A percentile compares a stretch with the other conserved stretches of the same genome.
These are phyloP conservation scores for Sebastes variabilis DNA, from an alignment of 2,797 vertebrate genomes.

Conservation along the genomic window DNA sequence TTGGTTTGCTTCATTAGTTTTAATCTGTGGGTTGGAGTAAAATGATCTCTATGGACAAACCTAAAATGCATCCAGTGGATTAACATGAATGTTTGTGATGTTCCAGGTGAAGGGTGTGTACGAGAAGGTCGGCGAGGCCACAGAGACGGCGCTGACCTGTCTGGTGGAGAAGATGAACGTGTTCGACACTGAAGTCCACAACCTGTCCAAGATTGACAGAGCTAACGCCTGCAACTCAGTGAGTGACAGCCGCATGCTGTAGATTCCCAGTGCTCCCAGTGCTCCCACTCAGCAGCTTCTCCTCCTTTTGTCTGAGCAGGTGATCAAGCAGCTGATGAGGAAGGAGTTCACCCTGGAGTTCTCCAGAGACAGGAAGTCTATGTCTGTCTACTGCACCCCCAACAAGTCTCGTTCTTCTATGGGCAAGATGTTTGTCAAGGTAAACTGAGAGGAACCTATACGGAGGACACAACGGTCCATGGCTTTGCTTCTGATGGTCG, in stretches of 20 bases:
- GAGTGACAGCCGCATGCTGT: constrained; percentile 69
- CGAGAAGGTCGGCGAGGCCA: constrained; percentile 98
- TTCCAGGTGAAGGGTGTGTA: constrained; percentile 92
- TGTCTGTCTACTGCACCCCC: constrained; percentile 96
- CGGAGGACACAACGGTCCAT: background rate
- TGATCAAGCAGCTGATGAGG: constrained; percentile 98
- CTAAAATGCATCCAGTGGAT: background rate
- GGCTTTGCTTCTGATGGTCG: background rate
- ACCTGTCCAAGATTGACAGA: constrained; percentile 92
- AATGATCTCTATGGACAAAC: background rate
- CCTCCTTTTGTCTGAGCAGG: constrained; percentile 75
- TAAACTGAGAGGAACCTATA: constrained; percentile 26
- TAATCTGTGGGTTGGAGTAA: background rate
- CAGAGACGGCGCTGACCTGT: constrained; percentile 95
- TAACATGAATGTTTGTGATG: background rate
- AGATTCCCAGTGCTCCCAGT: background rate
- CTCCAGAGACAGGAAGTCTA: constrained; percentile 96
- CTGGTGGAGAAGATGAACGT: constrained; percentile 99
- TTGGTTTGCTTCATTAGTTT: background rate
- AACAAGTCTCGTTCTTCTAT: constrained; percentile 91
- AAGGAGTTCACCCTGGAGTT: constrained; percentile 98
- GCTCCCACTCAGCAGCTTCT: constrained; percentile 41
- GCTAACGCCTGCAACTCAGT: constrained; percentile 97
- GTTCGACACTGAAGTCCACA: constrained; percentile 92
- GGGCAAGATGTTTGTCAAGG: constrained; percentile 99